phyloP scores from a whole-genome alignment of 2,113 vertebrate species.

The Oostethus manadensis region DNA sequence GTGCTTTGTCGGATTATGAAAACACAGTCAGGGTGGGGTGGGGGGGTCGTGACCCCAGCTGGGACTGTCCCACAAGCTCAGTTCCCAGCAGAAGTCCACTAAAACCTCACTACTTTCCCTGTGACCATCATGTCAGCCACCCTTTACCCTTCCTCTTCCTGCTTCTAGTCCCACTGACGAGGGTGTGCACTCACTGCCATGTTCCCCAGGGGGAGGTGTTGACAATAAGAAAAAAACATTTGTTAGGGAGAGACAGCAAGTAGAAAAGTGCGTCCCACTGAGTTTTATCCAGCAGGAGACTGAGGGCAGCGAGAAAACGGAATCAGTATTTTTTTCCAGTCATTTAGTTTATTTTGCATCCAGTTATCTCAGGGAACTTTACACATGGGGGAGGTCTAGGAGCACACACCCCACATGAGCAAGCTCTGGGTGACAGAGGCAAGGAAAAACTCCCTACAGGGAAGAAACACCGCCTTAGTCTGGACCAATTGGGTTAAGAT shows the following conservation, averaged over 20 bases:
- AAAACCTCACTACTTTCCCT: conserved; percentile 25
- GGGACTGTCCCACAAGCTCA: conserved; percentile 44
- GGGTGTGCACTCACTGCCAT: conserved; percentile 8
- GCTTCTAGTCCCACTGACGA: conserved; percentile 41
- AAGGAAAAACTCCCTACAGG: too few species aligned
- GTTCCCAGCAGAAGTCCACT: conserved; percentile 54
- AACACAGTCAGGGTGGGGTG: conserved; percentile 44
- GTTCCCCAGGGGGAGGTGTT: conserved; percentile 37
- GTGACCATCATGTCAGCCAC: conserved; percentile 7
- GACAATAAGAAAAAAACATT: conserved; percentile 34
- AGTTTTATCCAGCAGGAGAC: too few species aligned
- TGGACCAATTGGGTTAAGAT: too few species aligned
- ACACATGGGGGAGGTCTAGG: too few species aligned
- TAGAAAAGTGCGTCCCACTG: too few species aligned
- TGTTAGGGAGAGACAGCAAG: not conserved
- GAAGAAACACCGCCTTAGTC: too few species aligned
- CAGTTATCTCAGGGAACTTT: too few species aligned
- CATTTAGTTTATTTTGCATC: too few species aligned
- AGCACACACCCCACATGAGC: too few species aligned
- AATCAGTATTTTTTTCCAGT: too few species aligned
- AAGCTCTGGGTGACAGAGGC: too few species aligned
- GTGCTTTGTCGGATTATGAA: conserved; percentile 58
- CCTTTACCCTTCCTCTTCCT: conserved; percentile 49
- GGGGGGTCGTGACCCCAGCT: conserved; percentile 53
- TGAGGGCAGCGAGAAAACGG: too few species aligned